phyloP scores from a whole-genome alignment of 2,888 invertebrate genomes.

The Psococerastis gibbosa region DNA sequence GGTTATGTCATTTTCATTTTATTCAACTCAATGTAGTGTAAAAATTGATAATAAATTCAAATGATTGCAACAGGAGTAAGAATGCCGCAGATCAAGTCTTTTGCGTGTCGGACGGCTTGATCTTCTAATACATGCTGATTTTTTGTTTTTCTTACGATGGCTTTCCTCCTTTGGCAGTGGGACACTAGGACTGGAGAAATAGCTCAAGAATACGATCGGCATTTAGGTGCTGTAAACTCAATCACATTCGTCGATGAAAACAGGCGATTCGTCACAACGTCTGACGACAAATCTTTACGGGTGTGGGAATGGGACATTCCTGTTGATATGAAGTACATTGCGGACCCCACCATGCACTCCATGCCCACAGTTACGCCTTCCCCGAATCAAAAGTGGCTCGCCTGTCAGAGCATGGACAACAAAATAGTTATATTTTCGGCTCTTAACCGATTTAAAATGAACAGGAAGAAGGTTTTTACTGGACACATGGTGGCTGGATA shows the following conservation, averaged over 20 bases:
- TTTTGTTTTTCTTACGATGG: too few relatives aligned
- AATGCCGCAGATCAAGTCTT: too few relatives aligned
- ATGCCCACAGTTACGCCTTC: conserved; percentile 91
- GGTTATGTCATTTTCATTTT: too few relatives aligned
- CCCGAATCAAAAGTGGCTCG: conserved; percentile 97
- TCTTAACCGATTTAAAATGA: conserved; percentile 91
- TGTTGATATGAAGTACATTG: conserved; percentile 99
- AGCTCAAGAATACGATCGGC: conserved; percentile 95
- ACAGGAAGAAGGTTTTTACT: conserved; percentile 91
- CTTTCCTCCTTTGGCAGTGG: too few relatives aligned
- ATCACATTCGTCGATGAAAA: conserved; percentile 99
- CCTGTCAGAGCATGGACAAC: conserved; percentile 99
- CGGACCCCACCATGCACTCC: conserved; percentile 98
- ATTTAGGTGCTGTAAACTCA: conserved; percentile 95
- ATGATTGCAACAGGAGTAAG: too few relatives aligned
- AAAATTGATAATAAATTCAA: too few relatives aligned
- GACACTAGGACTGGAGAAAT: conserved; percentile 87
- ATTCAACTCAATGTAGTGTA: too few relatives aligned
- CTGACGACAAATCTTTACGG: conserved; percentile 94
- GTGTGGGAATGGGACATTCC: conserved; percentile 99
- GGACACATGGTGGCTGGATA: conserved; percentile 99
- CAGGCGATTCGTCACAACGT: conserved; percentile 92
- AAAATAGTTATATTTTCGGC: conserved; percentile 96
- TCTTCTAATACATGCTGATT: too few relatives aligned
- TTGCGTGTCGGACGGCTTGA: too few relatives aligned